A percentile compares a stretch with the other conserved stretches of the same genome.
Evolutionary conservation across 2,113 vertebrate species (phyloP).

Genomic region (Crotalus tigris): DNA sequence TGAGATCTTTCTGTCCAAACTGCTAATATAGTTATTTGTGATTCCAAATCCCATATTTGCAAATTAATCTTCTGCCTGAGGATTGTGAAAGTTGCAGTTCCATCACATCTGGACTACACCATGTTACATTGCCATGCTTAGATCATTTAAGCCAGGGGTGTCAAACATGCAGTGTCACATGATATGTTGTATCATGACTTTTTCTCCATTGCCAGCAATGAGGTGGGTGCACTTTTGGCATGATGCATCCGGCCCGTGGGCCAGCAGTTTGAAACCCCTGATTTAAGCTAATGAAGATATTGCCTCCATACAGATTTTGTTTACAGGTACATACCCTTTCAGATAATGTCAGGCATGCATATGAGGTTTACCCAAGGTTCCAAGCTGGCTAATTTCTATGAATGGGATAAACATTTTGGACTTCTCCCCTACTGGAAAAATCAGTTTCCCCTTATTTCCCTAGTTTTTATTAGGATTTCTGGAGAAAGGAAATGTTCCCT

Average conservation of each 20-base stretch:
- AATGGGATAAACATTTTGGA: not conserved
- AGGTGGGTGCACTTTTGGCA: too few species aligned
- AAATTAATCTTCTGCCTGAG: not conserved
- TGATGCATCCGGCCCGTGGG: too few species aligned
- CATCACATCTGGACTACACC: not conserved
- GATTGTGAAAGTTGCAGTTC: not conserved
- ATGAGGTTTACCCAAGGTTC: not conserved
- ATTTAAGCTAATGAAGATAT: not conserved
- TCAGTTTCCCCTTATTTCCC: not conserved
- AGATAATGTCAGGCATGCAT: not conserved
- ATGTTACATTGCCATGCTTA: not conserved
- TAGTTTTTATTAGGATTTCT: not conserved
- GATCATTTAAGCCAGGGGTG: not conserved
- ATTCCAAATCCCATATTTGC: not conserved
- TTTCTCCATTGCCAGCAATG: too few species aligned
- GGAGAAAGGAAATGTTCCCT: not conserved
- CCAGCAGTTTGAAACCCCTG: too few species aligned
- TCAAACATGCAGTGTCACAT: too few species aligned
- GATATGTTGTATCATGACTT: too few species aligned
- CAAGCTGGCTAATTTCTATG: not conserved
- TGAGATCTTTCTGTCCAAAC: not conserved
- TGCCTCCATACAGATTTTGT: not conserved
- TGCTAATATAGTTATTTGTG: not conserved
- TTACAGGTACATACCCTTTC: not conserved
- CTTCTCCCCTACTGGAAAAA: not conserved